Evolutionary conservation across 2,113 vertebrate genomes (phyloP).

Genomic region (Alexandromys fortis): DNA sequence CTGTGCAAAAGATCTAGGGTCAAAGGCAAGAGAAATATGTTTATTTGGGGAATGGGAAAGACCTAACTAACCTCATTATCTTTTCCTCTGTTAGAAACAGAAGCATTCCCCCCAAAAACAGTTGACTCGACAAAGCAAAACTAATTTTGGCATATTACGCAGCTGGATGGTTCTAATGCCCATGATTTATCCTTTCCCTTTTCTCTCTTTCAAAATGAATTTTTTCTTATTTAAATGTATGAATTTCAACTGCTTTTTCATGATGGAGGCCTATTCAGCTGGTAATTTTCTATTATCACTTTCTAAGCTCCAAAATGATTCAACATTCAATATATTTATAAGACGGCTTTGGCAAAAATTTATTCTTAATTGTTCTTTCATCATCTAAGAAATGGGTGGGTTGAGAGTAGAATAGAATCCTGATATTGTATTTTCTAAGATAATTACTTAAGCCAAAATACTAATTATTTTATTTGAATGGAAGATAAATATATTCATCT

Average conservation of each 20-base stretch:
- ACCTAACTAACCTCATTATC: conserved; percentile 41
- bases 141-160: conserved; percentile 47
- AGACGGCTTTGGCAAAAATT: conserved; percentile 48
- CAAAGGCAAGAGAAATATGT: not conserved
- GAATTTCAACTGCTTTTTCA: conserved; percentile 40
- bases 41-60: conserved; percentile 14
- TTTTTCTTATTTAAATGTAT: conserved; percentile 65
- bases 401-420: conserved; percentile 44
- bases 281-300: conserved; percentile 58
- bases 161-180: conserved; percentile 13
- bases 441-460: conserved; percentile 64
- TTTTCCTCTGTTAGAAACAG: conserved; percentile 17
- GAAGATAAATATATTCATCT: conserved; percentile 44
- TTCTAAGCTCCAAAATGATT: conserved; percentile 51
- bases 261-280: conserved; percentile 45
- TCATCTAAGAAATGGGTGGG: conserved; percentile 36
- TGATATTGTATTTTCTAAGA: conserved; percentile 56
- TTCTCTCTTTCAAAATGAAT: not conserved
- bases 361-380: conserved; percentile 64
- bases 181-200: conserved; percentile 46
- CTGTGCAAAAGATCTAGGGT: not conserved
- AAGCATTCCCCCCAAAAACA: not conserved
- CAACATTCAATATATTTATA: conserved; percentile 45
- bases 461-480: conserved; percentile 62
- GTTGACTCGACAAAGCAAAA: conserved; percentile 49